These are phyloP conservation scores for Hypomesus transpacificus DNA, from an alignment of 2,113 vertebrate species.

Conservation along the genomic window DNA sequence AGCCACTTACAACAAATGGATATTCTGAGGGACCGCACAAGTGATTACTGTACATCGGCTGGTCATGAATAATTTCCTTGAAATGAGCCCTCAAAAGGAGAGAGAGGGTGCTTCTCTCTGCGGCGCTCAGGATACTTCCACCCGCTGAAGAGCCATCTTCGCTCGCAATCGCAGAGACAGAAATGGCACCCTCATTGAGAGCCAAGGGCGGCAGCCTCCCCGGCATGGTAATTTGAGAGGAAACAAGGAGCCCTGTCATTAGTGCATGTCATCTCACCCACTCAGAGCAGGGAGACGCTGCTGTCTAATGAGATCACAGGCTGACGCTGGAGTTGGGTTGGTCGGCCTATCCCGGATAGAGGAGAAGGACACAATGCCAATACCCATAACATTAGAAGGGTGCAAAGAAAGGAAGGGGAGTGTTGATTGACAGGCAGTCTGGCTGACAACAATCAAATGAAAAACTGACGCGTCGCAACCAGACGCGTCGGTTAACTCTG, in stretches of 20 bases:
- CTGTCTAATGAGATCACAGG: conserved; percentile 35
- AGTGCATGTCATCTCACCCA: conserved; percentile 28
- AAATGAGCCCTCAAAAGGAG: conserved; percentile 30
- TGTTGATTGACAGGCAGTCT: neutral
- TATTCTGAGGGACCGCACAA: conserved; percentile 37
- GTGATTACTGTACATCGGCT: conserved; percentile 41
- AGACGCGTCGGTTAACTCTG: neutral
- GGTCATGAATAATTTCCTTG: conserved; percentile 52
- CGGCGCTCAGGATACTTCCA: conserved; percentile 1
- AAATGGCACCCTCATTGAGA: conserved; percentile 26
- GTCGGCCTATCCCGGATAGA: conserved; percentile 10
- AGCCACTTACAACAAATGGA: conserved; percentile 39
- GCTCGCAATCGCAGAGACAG: conserved; percentile 8
- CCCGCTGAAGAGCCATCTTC: conserved; percentile 29
- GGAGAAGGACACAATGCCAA: conserved; percentile 20
- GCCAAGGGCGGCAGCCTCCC: conserved; percentile 13
- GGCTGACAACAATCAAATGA: neutral
- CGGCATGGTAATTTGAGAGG: conserved; percentile 40
- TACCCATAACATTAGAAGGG: conserved; percentile 23
- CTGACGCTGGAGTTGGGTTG: neutral
- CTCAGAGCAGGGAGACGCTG: conserved; percentile 4
- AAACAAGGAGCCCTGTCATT: conserved; percentile 34
- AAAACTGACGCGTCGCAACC: neutral
- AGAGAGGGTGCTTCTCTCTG: conserved; percentile 18
- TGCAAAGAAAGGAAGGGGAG: neutral